Evolutionary conservation across 2,113 vertebrate species (phyloP).

Genomic region (Lophotis ruficrista): DNA sequence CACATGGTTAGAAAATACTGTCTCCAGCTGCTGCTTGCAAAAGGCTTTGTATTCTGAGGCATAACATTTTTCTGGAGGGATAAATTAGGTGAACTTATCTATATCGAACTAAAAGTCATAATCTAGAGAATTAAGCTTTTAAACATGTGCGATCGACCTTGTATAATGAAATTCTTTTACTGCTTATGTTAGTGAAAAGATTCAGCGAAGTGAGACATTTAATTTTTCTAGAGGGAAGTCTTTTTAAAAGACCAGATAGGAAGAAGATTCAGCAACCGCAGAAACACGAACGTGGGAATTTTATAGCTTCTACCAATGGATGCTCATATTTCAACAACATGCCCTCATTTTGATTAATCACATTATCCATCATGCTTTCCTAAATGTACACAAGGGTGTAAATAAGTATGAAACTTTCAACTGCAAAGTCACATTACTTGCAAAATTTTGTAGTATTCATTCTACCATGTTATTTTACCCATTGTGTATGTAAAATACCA

Average conservation of each 20-base stretch:
- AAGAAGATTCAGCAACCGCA: constrained; percentile 20
- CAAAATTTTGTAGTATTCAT: not conserved
- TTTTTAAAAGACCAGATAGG: not conserved
- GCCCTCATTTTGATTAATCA: not conserved
- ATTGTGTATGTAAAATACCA: not conserved
- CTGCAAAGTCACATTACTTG: not conserved
- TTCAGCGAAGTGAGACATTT: not conserved
- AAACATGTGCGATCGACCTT: not conserved
- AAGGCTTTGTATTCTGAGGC: not conserved
- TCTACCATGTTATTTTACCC: not conserved
- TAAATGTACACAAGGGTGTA: not conserved
- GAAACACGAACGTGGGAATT: not conserved
- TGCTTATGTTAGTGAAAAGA: not conserved
- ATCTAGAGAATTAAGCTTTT: constrained; percentile 16
- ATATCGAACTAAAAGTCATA: not conserved
- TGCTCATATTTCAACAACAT: not conserved
- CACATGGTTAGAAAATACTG: not conserved
- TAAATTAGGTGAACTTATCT: not conserved
- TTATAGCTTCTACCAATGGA: not conserved
- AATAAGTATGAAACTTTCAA: not conserved
- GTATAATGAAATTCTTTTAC: not conserved
- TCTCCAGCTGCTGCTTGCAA: constrained; percentile 3
- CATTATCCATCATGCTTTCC: not conserved
- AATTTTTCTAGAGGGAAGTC: constrained; percentile 27
- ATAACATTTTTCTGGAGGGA: not conserved